Evolutionary conservation across 2,797 vertebrate genomes (phyloP), one percentile per base, ranked within the genome.

Genomic region (Leptodactylus fallax): DNA sequence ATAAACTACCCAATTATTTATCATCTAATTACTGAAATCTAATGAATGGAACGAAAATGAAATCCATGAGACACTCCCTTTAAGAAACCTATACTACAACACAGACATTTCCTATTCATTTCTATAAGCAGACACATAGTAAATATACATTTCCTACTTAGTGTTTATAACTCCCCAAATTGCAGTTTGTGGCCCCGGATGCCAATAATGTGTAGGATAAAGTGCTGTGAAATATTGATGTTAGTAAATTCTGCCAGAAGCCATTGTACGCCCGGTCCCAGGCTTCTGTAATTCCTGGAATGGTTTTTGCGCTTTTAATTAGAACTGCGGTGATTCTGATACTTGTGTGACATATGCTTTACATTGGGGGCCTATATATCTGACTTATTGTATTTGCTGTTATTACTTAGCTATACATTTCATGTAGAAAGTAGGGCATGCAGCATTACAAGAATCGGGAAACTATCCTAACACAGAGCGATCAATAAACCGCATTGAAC

Each of bases 201-300:
- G 80, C 45, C 45, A 25, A 81, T 65, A 60, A 79, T 61, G 27
- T 86, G 63, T 19, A 16, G 17, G 8, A 86, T 47, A 72, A n/a
- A 81, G 55, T 47, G 63, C 21, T 72, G 14, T 60, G 65, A 87
- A 81, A 56, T 72, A 87, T 72, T 45, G 55, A 81, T 72, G 51
- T 74, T 69, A 47, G 79, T 60, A 81, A 16, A 87, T 81, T n/a
- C 67, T 27, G 65, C 45, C 61, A 81, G 78, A 69, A 74, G 74
- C 74, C 12, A 17, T 63, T 81, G 11, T 81, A 74, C 49, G 12
- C 69, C 36, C 21, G 8, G n/a, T 7, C 8, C 51, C 6, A 21
- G n/a, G 16, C 19, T 63, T 65, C 74, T n/a, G 21, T 47, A 51
- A 17, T 61, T 74, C 36, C 25, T 36, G 55, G 71, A 83, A 77